Conservation (phyloP, 2,888 invertebrate species). For the Neocrepidodera transversa region DNA sequence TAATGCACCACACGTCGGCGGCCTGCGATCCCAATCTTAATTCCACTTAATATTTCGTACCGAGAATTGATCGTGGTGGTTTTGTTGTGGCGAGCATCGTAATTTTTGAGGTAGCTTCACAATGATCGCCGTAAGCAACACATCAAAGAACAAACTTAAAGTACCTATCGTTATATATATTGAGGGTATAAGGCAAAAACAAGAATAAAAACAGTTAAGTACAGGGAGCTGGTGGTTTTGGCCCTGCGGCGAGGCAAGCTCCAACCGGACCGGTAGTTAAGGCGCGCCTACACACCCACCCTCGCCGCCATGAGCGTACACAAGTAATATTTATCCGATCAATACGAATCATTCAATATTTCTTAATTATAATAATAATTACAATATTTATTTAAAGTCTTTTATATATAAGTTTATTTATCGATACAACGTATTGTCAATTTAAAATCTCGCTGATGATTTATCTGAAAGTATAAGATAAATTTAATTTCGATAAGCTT, state of each 20-base stretch:
- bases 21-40: constrained; percentile 37
- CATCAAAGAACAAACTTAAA: constrained; percentile 44
- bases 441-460: no score
- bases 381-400: no score
- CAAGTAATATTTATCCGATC: no score
- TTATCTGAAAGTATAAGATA: no score
- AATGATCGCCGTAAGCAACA: constrained; percentile 44
- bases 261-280: constrained; percentile 52
- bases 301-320: constrained; percentile 42
- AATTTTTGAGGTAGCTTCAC: constrained; percentile 45
- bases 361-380: no score
- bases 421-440: no score
- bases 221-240: constrained; percentile 52
- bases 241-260: constrained; percentile 48
- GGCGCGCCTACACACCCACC: constrained; percentile 55
- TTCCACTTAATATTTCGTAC: constrained; percentile 41
- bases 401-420: no score
- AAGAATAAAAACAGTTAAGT: constrained; percentile 50
- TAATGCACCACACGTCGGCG: not conserved
- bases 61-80: constrained; percentile 34
- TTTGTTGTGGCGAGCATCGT: constrained; percentile 40
- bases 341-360: no score
- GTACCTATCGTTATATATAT: constrained; percentile 41
- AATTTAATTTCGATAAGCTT: no score
- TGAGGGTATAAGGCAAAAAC: constrained; percentile 41